A percentile compares a stretch with the other conserved stretches of the same genome.
phyloP scores from a whole-genome alignment of 1,140 invertebrate species.

The Tetramorium simillimum region DNA sequence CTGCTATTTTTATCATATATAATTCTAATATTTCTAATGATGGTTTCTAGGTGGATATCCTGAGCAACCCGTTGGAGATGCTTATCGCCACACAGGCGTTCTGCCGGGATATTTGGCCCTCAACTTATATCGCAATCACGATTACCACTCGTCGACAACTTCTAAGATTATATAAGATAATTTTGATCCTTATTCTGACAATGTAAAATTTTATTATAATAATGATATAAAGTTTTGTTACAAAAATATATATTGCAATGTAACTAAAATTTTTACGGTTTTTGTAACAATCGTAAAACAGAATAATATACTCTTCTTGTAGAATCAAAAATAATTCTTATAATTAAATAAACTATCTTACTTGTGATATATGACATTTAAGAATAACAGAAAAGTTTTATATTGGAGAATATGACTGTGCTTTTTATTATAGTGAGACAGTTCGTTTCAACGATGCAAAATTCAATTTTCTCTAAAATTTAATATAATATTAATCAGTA shows the following conservation, averaged over 20 bases:
- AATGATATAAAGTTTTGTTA: neutral
- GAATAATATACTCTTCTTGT: neutral
- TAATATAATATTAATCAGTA: neutral
- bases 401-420: neutral
- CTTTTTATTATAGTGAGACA: neutral
- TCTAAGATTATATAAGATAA: too few relatives aligned
- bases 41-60: constrained; percentile 65
- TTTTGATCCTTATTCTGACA: neutral
- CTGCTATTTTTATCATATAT: neutral
- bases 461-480: constrained; percentile 74
- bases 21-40: neutral
- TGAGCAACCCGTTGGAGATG: constrained; percentile 28
- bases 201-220: neutral
- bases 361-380: too few relatives aligned
- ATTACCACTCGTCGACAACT: too few relatives aligned
- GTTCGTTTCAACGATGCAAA: constrained; percentile 55
- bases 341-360: neutral
- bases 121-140: too few relatives aligned
- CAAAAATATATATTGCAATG: neutral
- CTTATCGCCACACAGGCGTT: too few relatives aligned
- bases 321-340: neutral
- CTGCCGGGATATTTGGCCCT: too few relatives aligned
- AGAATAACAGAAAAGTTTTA: neutral
- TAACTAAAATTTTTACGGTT: neutral
- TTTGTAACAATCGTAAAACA: neutral